phyloP scores from a whole-genome alignment of 2,888 invertebrate genomes.

The Oscheius myriophilus region DNA sequence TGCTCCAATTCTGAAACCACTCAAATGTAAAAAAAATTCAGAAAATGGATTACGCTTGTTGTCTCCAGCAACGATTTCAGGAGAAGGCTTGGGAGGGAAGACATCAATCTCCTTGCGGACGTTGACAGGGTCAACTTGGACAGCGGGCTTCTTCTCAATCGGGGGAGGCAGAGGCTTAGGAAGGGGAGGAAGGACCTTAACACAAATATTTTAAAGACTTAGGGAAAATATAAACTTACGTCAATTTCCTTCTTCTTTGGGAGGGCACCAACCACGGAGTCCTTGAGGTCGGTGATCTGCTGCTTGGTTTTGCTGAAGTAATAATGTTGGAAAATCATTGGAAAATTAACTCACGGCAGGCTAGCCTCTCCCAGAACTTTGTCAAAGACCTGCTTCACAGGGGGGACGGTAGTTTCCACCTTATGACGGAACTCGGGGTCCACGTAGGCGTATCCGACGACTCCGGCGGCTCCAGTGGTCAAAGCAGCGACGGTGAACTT shows the following conservation, averaged over 20 bases:
- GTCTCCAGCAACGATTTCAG: constrained; percentile 33
- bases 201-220: background rate
- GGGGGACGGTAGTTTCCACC: constrained; percentile 57
- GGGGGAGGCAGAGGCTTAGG: constrained; percentile 34
- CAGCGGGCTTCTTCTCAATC: constrained; percentile 39
- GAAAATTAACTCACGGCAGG: constrained; percentile 39
- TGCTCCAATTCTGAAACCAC: constrained; percentile 55
- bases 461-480: constrained; percentile 56
- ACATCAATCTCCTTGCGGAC: constrained; percentile 49
- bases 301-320: constrained; percentile 41
- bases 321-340: background rate
- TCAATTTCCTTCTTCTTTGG: constrained; percentile 44
- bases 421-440: constrained; percentile 59
- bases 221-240: no score
- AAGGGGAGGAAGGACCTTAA: constrained; percentile 42
- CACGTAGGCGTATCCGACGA: constrained; percentile 61
- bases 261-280: constrained; percentile 37
- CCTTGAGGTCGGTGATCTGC: constrained; percentile 38
- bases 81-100: constrained; percentile 33
- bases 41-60: constrained; percentile 39
- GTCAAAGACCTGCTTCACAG: constrained; percentile 52
- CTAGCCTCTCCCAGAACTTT: constrained; percentile 51
- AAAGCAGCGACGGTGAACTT: constrained; percentile 39
- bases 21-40: background rate
- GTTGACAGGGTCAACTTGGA: constrained; percentile 60